Percentiles rank a stretch among this genome's conserved stretches.
These are phyloP conservation scores for Phocoena phocoena DNA, from an alignment of 2,113 vertebrate species.

Conservation along the genomic window DNA sequence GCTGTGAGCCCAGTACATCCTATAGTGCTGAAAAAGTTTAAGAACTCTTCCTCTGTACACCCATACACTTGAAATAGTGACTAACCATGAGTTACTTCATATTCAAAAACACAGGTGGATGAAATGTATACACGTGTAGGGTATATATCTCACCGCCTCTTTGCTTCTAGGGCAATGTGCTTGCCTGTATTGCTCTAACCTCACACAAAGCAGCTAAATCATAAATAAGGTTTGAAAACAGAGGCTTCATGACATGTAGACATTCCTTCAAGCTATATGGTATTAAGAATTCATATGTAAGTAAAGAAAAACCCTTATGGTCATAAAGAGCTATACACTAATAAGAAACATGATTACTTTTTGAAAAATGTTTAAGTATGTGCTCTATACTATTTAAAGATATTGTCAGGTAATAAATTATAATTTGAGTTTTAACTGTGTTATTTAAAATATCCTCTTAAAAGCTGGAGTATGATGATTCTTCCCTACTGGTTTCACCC, in stretches of 20 bases:
- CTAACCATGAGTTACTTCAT: slow-evolving; percentile 4
- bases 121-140: neutral
- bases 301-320: slow-evolving; percentile 4
- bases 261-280: slow-evolving; percentile 3
- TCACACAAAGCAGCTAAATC: slow-evolving; percentile 32
- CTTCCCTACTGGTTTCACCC: slow-evolving; percentile 40
- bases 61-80: slow-evolving; percentile 7
- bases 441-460: slow-evolving; percentile 64
- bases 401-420: slow-evolving; percentile 58
- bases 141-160: neutral
- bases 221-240: slow-evolving; percentile 27
- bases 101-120: slow-evolving; percentile 7
- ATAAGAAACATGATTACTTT: slow-evolving; percentile 42
- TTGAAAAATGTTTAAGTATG: slow-evolving; percentile 33
- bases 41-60: neutral
- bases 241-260: neutral
- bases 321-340: slow-evolving; percentile 55
- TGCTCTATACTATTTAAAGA: slow-evolving; percentile 47
- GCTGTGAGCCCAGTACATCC: neutral
- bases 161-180: slow-evolving; percentile 44
- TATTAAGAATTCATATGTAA: slow-evolving; percentile 37
- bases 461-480: slow-evolving; percentile 51
- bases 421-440: slow-evolving; percentile 53
- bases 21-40: neutral
- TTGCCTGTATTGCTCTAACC: slow-evolving; percentile 20